These are phyloP conservation scores for Chaetodon auriga DNA, from an alignment of 2,113 vertebrate genomes.

Conservation along the genomic window DNA sequence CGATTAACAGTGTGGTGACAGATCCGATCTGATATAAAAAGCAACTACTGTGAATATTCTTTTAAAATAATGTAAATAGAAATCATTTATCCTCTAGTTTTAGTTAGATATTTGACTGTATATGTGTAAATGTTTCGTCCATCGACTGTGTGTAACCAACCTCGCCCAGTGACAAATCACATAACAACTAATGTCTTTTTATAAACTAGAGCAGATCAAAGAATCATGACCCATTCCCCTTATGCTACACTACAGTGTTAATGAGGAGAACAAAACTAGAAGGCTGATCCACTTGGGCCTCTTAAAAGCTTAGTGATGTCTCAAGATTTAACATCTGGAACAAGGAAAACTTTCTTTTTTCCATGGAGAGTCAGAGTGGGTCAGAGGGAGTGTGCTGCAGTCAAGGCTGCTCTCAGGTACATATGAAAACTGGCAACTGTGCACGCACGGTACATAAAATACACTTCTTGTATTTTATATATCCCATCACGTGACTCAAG, in stretches of 20 bases:
- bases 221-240: conserved; percentile 7
- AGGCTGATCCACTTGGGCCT: conserved; percentile 15
- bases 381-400: background rate
- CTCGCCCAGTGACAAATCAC: conserved; percentile 7
- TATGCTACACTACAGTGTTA: background rate
- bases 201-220: conserved; percentile 8
- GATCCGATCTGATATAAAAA: too few species aligned
- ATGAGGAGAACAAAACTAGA: conserved; percentile 28
- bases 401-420: background rate
- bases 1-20: background rate
- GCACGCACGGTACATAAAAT: background rate
- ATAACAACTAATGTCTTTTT: background rate
- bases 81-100: background rate
- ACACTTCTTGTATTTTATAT: too few species aligned
- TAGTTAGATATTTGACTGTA: background rate
- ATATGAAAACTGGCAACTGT: background rate
- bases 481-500: background rate
- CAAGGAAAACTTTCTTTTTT: background rate
- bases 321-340: conserved; percentile 7
- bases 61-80: background rate
- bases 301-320: conserved; percentile 27
- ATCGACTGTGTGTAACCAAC: background rate
- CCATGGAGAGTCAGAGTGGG: background rate
- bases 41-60: background rate
- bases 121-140: background rate